Evolutionary conservation across 2,113 vertebrate species (phyloP).

Genomic region (Phainopepla nitens): DNA sequence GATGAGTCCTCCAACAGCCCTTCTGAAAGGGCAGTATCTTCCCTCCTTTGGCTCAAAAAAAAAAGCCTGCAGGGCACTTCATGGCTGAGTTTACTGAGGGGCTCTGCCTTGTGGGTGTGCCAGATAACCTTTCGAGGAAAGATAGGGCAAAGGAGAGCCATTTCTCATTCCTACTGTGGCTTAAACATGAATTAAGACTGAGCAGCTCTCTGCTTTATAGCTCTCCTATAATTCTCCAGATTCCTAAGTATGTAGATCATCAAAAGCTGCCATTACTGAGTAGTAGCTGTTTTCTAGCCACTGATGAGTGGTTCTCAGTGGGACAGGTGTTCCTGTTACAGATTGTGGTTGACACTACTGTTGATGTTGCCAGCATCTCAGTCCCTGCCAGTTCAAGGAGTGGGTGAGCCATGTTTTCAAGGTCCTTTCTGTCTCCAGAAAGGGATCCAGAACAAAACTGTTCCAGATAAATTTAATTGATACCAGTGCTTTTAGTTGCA

Average conservation of each 20-base stretch:
- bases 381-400: not conserved
- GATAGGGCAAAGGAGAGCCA: not conserved
- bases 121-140: not conserved
- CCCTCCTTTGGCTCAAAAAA: not conserved
- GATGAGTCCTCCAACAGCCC: not conserved
- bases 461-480: not conserved
- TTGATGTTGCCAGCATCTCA: fast-evolving
- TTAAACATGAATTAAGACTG: not conserved
- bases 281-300: not conserved
- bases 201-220: not conserved
- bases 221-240: not conserved
- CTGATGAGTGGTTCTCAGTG: not conserved
- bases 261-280: not conserved
- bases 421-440: not conserved
- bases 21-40: not conserved
- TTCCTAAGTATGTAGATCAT: not conserved
- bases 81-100: not conserved
- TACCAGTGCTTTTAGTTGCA: not conserved
- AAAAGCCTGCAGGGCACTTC: not conserved
- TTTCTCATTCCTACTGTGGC: not conserved
- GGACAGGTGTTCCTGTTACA: not conserved
- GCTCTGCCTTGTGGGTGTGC: not conserved
- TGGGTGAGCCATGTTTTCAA: not conserved
- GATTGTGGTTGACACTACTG: not conserved
- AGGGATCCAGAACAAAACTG: not conserved